Evolutionary conservation across 2,797 vertebrate species (phyloP).

Genomic region (Girardinus metallicus): DNA sequence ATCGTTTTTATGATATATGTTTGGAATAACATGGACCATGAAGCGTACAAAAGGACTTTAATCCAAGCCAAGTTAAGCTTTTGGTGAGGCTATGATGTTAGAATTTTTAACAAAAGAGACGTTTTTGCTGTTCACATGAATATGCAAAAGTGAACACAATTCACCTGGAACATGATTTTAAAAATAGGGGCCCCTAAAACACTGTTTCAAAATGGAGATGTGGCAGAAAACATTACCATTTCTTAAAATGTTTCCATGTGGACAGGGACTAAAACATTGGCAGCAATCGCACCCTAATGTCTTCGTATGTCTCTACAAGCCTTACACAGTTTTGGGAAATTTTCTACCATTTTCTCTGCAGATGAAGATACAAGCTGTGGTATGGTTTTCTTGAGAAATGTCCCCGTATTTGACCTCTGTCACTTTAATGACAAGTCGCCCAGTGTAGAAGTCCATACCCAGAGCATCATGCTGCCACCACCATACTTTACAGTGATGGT

Average conservation of each 20-base stretch:
- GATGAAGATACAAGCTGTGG: not conserved
- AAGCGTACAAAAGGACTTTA: not conserved
- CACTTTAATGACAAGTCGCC: not conserved
- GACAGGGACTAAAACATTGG: not conserved
- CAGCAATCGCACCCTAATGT: not conserved
- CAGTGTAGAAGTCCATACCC: not conserved
- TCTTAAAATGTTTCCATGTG: too few relatives aligned
- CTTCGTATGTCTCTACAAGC: not conserved
- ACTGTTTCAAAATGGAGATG: too few relatives aligned
- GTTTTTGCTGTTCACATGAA: too few relatives aligned
- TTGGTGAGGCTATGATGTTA: too few relatives aligned
- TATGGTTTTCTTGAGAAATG: too few relatives aligned
- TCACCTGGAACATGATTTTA: too few relatives aligned
- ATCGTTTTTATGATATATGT: not conserved
- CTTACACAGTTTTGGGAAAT: not conserved
- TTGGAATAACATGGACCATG: not conserved
- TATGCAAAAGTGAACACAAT: too few relatives aligned
- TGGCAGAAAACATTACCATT: too few relatives aligned
- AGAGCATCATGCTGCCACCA: not conserved
- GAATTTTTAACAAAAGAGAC: too few relatives aligned
- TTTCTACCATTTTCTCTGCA: not conserved
- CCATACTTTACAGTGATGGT: not conserved
- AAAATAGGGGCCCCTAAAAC: too few relatives aligned
- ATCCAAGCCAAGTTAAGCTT: not conserved
- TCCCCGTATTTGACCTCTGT: not conserved